A percentile compares a stretch with the other conserved stretches of the same genome.
These are phyloP conservation scores for Dynastes tityus DNA, from an alignment of 2,888 invertebrate genomes.

Conservation along the genomic window DNA sequence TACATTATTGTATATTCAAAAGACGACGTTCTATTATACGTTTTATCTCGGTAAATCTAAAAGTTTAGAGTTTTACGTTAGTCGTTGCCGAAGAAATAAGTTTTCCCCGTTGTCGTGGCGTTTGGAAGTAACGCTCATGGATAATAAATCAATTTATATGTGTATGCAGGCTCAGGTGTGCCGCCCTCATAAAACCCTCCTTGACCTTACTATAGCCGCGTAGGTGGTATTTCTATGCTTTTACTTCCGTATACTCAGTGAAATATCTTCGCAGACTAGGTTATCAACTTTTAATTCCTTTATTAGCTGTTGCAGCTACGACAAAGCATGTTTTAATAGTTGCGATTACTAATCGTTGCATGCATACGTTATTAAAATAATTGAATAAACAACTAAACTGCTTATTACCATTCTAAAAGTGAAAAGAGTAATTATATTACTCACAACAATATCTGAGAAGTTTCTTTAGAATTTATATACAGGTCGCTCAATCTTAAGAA, in stretches of 20 bases:
- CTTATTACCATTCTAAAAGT: constrained; percentile 4
- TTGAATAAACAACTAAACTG: constrained; percentile 10
- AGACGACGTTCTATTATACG: constrained; percentile 1
- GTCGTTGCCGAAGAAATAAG: constrained; percentile 28
- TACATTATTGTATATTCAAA: constrained; percentile 10
- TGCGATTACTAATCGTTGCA: not conserved
- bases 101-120: constrained; percentile 28
- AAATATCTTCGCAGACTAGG: constrained; percentile 46
- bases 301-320: constrained; percentile 21
- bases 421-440: not conserved
- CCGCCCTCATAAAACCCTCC: constrained; percentile 60
- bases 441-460: not conserved
- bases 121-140: constrained; percentile 37
- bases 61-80: constrained; percentile 16
- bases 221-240: constrained; percentile 53
- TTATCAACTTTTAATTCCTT: constrained; percentile 35
- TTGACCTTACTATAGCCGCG: constrained; percentile 58
- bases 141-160: constrained; percentile 53
- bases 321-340: constrained; percentile 2
- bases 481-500: too few species aligned
- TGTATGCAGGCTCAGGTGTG: constrained; percentile 57
- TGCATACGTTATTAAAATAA: not conserved
- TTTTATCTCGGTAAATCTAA: constrained; percentile 35
- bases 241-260: constrained; percentile 55
- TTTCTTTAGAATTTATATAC: not conserved